Evolutionary conservation across 53 echinoderm and acorn worm genomes (phyloP), one percentile per base, ranked within the genome.

Genomic region (Holothuria leucospilota): DNA sequence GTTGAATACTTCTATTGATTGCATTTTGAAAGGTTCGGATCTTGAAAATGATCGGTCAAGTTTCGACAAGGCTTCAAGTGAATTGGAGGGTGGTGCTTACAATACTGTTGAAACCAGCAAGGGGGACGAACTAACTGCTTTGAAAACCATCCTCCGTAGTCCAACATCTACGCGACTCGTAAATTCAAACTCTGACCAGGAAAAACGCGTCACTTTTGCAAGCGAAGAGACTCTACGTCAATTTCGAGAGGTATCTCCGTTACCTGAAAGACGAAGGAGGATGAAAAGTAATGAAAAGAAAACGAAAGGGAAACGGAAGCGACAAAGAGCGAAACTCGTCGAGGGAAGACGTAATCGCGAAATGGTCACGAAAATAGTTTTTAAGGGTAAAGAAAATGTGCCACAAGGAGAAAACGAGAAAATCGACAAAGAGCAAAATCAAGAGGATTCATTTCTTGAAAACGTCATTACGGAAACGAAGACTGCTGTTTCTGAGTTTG

Each of bases 401-500:
- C 34, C 28, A 13, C 14, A n/a, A 67, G 28, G 20, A 67, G 34
- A 25, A 25, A 1, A 67, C 4, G 28, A 67, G 14, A 20, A 1
- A 1, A 67, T 15, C 13, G 75, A 3, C 13, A 39, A 20, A 74
- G 75, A 2, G 9, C 13, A 20, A 74, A 13, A 39, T 13, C 9
- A 29, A 20, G 29, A 34, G 6, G 75, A 74, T 34, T 5, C 20
- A 18, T 16, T 29, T 20, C 13, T 41, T 18, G 46, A 38, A 16
- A 34, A 24, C 11, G 29, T 13, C 16, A 42, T 39, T 13, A 41
- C 29, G 11, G 40, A 41, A 16, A 38, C 75, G 11, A 39, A 41
- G 39, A 74, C 40, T 8, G 75, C 51, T 20, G 46, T 74, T 13
- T 41, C 75, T 34, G 40, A 74, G 29, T 74, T 68, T 29, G 68